Conservation (phyloP, 2,888 invertebrate species). For the Pharmacophagus antenor region DNA sequence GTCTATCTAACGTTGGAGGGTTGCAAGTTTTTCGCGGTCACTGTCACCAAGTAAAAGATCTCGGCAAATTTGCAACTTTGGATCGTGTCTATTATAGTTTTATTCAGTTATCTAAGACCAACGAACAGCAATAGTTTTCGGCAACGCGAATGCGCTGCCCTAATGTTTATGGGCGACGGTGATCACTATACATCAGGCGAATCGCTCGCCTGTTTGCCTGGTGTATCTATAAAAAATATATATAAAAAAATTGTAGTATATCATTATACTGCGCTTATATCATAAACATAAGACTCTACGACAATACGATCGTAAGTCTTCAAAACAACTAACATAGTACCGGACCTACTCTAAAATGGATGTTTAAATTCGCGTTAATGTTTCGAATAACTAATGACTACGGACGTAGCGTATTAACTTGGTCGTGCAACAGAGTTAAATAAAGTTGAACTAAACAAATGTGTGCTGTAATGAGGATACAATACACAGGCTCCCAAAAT, state of each 20-base stretch:
- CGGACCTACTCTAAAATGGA: background rate
- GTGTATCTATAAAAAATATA: too few species aligned
- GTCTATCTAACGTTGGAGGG: constrained; percentile 19
- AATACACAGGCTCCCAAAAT: constrained; percentile 16
- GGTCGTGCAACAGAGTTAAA: background rate
- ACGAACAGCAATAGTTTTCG: too few species aligned
- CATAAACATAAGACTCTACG: too few species aligned
- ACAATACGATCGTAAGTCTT: too few species aligned
- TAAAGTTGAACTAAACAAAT: constrained; percentile 16
- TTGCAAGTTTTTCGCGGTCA: constrained; percentile 11
- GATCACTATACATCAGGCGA: too few species aligned
- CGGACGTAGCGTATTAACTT: background rate
- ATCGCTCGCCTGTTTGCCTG: too few species aligned
- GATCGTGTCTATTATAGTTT: background rate
- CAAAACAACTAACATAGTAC: too few species aligned
- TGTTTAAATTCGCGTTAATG: background rate
- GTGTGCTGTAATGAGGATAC: constrained; percentile 19
- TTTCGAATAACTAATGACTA: constrained; percentile 8
- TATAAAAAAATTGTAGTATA: too few species aligned
- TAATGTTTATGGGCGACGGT: too few species aligned
- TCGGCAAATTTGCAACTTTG: background rate
- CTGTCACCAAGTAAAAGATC: background rate
- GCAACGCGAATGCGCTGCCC: too few species aligned
- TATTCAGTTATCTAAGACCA: background rate
- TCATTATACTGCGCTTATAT: too few species aligned